A percentile compares a stretch with the other conserved stretches of the same genome.
Evolutionary conservation across 2,888 invertebrate genomes (phyloP).

Genomic region (Hylaea fasciaria): DNA sequence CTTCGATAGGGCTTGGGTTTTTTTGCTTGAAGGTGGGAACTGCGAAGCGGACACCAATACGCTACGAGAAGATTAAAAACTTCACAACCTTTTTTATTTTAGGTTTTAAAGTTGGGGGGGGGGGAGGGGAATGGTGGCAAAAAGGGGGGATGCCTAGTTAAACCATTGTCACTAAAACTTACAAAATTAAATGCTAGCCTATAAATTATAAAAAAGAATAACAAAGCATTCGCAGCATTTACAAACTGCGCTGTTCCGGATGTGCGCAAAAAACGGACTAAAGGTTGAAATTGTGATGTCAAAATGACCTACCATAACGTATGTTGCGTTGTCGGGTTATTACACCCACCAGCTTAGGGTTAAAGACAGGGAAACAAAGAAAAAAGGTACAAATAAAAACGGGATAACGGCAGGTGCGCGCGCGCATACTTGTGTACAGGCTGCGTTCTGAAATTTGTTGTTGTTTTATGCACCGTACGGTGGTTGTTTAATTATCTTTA

Average conservation of each 20-base stretch:
- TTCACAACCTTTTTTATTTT: too few relatives aligned
- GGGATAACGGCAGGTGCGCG: constrained; percentile 68
- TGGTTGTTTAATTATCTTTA: background rate
- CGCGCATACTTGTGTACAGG: constrained; percentile 51
- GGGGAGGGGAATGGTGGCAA: too few relatives aligned
- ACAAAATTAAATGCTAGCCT: too few relatives aligned
- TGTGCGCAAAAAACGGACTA: constrained; percentile 46
- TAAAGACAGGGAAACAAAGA: constrained; percentile 54
- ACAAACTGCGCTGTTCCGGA: constrained; percentile 39
- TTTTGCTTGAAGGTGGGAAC: too few relatives aligned
- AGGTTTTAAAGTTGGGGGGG: too few relatives aligned
- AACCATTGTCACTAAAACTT: too few relatives aligned
- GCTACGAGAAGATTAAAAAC: too few relatives aligned
- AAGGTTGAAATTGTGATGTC: constrained; percentile 57
- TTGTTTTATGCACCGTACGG: constrained; percentile 2
- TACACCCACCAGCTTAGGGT: constrained; percentile 57
- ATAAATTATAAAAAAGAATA: too few relatives aligned
- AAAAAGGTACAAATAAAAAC: constrained; percentile 54
- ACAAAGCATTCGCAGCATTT: constrained; percentile 33
- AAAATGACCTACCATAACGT: constrained; percentile 72
- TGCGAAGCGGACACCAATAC: too few relatives aligned
- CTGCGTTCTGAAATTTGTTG: constrained; percentile 41
- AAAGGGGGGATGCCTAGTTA: too few relatives aligned
- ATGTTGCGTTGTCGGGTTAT: constrained; percentile 64
- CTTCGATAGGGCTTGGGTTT: too few relatives aligned